Conservation (phyloP, 2,113 vertebrate species). For the Notothenia coriiceps region DNA sequence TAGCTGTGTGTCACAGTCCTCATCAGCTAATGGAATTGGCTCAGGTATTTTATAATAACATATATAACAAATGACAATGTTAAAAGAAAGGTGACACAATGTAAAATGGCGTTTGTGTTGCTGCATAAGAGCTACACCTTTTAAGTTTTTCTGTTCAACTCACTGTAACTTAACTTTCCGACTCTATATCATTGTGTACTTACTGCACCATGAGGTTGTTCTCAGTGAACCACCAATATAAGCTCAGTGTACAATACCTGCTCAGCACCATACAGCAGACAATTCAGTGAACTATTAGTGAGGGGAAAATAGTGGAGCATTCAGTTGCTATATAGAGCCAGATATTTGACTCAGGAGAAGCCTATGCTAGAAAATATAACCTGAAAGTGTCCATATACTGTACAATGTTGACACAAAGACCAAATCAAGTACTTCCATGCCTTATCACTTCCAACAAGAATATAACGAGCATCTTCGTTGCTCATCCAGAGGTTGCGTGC, state of each 20-base stretch:
- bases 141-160: neutral
- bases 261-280: neutral
- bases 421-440: no score
- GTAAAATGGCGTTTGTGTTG: no score
- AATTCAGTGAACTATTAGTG: neutral
- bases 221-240: neutral
- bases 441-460: neutral
- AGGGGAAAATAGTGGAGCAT: neutral
- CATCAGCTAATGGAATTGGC: neutral
- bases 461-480: constrained; percentile 1
- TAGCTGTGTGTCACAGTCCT: neutral
- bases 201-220: neutral
- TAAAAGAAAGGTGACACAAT: no score
- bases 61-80: no score
- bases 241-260: neutral
- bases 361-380: no score
- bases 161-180: no score
- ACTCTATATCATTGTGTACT: neutral
- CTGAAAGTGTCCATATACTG: no score
- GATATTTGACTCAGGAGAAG: neutral
- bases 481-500: constrained; percentile 13
- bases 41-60: neutral
- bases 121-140: neutral
- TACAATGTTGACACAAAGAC: no score
- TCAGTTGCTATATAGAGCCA: neutral